Conservation (phyloP, 2,113 vertebrate genomes). For the Pygoscelis antarcticus region DNA sequence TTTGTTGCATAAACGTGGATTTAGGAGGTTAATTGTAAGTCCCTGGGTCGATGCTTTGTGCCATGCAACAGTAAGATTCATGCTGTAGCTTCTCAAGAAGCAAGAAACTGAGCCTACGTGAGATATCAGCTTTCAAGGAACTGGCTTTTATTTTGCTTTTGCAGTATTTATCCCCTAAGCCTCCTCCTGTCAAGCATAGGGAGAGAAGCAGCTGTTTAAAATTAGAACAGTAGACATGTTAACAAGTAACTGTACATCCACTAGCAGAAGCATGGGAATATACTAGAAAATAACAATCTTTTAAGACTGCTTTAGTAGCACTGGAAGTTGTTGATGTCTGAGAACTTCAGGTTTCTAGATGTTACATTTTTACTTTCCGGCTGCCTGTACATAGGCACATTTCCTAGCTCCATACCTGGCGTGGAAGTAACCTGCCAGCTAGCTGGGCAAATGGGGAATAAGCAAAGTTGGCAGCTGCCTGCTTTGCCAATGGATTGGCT, state of each 20-base stretch:
- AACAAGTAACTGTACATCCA: conserved; percentile 65
- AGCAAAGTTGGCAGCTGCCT: not conserved
- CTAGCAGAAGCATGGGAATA: not conserved
- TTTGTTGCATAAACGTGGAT: not conserved
- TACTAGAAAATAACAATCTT: not conserved
- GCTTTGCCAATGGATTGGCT: not conserved
- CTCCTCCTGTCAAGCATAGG: conserved; percentile 1
- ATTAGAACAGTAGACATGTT: conserved; percentile 76
- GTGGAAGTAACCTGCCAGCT: not conserved
- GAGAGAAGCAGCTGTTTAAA: conserved; percentile 71
- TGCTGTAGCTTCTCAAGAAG: not conserved
- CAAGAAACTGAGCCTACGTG: not conserved
- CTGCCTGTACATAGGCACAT: not conserved
- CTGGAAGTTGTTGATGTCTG: not conserved
- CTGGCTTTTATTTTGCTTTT: not conserved
- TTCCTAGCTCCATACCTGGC: not conserved
- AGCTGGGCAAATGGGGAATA: not conserved
- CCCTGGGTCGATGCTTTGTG: not conserved
- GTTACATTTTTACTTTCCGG: not conserved
- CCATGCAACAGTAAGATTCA: not conserved
- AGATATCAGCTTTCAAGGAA: not conserved
- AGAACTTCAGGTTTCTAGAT: not conserved
- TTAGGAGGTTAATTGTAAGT: not conserved
- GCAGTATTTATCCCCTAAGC: not conserved
- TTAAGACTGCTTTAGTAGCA: not conserved